phyloP scores from a whole-genome alignment of 2,113 vertebrate genomes.

The Phalacrocorax carbo region DNA sequence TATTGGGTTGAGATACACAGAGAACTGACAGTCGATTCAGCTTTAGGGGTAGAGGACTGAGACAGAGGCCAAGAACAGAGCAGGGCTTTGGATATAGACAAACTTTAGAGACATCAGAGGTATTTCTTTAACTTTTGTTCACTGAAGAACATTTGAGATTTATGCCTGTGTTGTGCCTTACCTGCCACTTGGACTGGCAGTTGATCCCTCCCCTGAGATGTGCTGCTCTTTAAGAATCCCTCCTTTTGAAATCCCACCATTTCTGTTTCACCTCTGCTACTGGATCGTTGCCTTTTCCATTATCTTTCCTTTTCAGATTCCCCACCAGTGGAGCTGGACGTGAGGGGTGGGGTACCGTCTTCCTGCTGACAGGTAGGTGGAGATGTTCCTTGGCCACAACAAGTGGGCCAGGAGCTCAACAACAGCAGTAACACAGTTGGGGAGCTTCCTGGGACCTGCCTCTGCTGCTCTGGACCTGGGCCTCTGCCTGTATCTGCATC shows the following conservation, averaged over 20 bases:
- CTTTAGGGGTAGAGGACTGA: conserved; percentile 32
- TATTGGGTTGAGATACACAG: background rate
- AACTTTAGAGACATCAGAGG: conserved; percentile 51
- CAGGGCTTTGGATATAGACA: conserved; percentile 49
- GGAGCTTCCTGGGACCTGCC: conserved; percentile 59
- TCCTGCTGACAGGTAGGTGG: conserved; percentile 55
- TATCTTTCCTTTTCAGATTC: conserved; percentile 56
- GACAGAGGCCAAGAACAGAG: conserved; percentile 62
- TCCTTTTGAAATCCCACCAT: conserved; percentile 72
- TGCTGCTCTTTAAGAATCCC: conserved; percentile 69
- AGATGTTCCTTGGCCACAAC: conserved; percentile 64
- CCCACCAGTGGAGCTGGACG: conserved; percentile 62
- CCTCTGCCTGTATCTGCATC: conserved; percentile 65
- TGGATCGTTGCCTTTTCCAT: conserved; percentile 65
- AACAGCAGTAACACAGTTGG: conserved; percentile 34
- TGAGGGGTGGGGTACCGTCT: conserved; percentile 49
- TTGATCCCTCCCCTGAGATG: conserved; percentile 70
- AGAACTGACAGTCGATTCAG: background rate
- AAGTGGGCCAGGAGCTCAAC: conserved; percentile 63
- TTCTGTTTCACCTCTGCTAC: conserved; percentile 71
- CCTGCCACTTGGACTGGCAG: conserved; percentile 73
- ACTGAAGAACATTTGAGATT: conserved; percentile 49
- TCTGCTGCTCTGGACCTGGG: conserved; percentile 60
- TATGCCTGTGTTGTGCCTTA: conserved; percentile 65
- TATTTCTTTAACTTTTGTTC: conserved; percentile 52